Conservation (phyloP, 2,888 invertebrate genomes). For the Aquatica leii region DNA sequence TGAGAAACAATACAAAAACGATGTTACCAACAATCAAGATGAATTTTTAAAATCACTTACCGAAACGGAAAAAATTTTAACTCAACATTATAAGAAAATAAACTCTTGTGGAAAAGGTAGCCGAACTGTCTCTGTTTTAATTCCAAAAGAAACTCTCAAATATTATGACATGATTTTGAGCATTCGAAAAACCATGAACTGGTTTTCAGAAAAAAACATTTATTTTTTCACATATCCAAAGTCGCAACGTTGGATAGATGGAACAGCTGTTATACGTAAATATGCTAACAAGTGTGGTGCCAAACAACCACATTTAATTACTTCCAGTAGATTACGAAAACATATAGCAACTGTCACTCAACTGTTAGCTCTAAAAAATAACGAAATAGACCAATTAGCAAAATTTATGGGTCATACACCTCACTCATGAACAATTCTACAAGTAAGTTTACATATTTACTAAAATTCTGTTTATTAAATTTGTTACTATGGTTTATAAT, state of each 20-base stretch:
- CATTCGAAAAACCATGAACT: slow-evolving; percentile 20
- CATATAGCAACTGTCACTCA: slow-evolving; percentile 42
- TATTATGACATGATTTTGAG: slow-evolving; percentile 26
- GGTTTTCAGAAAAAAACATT: slow-evolving; percentile 24
- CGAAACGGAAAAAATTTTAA: too few species aligned
- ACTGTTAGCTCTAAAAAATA: slow-evolving; percentile 32
- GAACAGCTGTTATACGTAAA: slow-evolving; percentile 36
- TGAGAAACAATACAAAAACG: slow-evolving; percentile 8
- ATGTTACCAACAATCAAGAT: too few species aligned
- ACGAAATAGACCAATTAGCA: slow-evolving; percentile 39
- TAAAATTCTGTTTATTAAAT: not conserved
- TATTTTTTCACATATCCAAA: slow-evolving; percentile 39
- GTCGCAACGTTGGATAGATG: slow-evolving; percentile 32
- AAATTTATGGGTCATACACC: slow-evolving; percentile 41
- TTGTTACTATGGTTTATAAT: not conserved
- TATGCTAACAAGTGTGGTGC: slow-evolving; percentile 34
- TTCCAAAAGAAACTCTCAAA: slow-evolving; percentile 31
- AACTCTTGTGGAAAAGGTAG: slow-evolving; percentile 30
- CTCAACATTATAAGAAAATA: slow-evolving; percentile 34
- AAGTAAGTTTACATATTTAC: slow-evolving; percentile 14
- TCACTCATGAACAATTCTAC: slow-evolving; percentile 34
- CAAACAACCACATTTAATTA: slow-evolving; percentile 36
- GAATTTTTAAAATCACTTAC: too few species aligned
- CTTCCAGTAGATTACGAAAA: slow-evolving; percentile 34
- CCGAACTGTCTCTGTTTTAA: slow-evolving; percentile 29